phyloP scores from a whole-genome alignment of 2,797 vertebrate genomes.

The Brachyalestes nurse region DNA sequence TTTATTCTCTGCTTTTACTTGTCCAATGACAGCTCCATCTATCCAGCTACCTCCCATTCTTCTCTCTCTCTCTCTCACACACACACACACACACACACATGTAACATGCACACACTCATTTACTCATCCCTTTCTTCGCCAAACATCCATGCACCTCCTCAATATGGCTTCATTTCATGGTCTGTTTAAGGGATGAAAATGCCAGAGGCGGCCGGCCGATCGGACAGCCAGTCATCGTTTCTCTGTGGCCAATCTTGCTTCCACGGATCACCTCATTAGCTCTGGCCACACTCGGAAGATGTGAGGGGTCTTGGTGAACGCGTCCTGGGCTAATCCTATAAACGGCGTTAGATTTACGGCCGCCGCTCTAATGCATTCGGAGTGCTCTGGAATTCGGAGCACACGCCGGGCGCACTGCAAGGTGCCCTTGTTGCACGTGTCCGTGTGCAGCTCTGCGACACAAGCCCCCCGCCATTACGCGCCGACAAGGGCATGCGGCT shows the following conservation, averaged over 20 bases:
- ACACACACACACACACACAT: neutral
- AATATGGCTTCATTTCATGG: constrained; percentile 58
- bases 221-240: constrained; percentile 24
- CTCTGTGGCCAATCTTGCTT: constrained; percentile 37
- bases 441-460: constrained; percentile 28
- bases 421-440: constrained; percentile 55
- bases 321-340: constrained; percentile 44
- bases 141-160: constrained; percentile 28
- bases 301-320: constrained; percentile 30
- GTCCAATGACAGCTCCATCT: constrained; percentile 4
- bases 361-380: constrained; percentile 15
- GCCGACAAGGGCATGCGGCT: neutral
- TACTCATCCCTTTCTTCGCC: constrained; percentile 20
- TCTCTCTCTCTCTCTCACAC: neutral
- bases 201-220: constrained; percentile 8
- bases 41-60: neutral
- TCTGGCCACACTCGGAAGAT: constrained; percentile 19
- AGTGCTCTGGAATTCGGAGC: constrained; percentile 41
- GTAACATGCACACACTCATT: constrained; percentile 2
- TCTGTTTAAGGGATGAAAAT: constrained; percentile 51
- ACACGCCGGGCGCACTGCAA: constrained; percentile 27
- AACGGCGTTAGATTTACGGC: constrained; percentile 38
- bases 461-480: constrained; percentile 2
- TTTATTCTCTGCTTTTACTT: constrained; percentile 57
- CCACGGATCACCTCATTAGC: constrained; percentile 52